Conservation (phyloP, 2,888 invertebrate genomes). For the Cecidostiba fungosa region DNA sequence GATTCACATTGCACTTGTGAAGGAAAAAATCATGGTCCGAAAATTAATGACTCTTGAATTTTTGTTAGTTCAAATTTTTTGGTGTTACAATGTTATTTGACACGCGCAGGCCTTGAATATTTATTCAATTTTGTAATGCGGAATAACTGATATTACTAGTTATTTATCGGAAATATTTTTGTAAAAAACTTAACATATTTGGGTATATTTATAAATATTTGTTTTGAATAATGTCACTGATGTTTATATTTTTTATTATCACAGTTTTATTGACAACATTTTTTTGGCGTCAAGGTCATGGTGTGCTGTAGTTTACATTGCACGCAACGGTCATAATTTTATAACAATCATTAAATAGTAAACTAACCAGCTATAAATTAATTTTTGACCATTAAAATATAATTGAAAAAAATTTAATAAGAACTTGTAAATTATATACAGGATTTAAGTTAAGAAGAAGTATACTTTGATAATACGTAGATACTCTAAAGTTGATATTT, state of each 20-base stretch:
- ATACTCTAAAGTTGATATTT: slow-evolving; percentile 40
- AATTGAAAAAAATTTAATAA: background rate
- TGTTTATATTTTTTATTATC: slow-evolving; percentile 54
- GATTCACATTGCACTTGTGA: slow-evolving; percentile 31
- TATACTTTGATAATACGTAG: slow-evolving; percentile 32
- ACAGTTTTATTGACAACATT: slow-evolving; percentile 48
- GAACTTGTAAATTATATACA: slow-evolving; percentile 22
- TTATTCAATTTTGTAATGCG: slow-evolving; percentile 17
- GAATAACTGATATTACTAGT: slow-evolving; percentile 26
- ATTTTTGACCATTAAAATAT: background rate
- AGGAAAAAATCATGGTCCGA: background rate
- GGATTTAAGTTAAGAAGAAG: slow-evolving; percentile 49
- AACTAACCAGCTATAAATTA: slow-evolving; percentile 21
- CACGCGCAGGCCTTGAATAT: slow-evolving; percentile 62
- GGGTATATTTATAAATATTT: slow-evolving; percentile 22
- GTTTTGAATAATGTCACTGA: slow-evolving; percentile 18
- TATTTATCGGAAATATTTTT: slow-evolving; percentile 35
- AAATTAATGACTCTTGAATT: slow-evolving; percentile 46
- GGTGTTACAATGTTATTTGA: slow-evolving; percentile 39
- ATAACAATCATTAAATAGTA: slow-evolving; percentile 23
- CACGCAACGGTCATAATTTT: slow-evolving; percentile 2
- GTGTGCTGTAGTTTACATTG: slow-evolving; percentile 16
- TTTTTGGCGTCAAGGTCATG: slow-evolving; percentile 20
- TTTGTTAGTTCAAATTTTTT: slow-evolving; percentile 25
- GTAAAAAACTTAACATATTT: slow-evolving; percentile 20